Conservation (phyloP, 1,140 invertebrate species). For the Paraescarpia echinospica region DNA sequence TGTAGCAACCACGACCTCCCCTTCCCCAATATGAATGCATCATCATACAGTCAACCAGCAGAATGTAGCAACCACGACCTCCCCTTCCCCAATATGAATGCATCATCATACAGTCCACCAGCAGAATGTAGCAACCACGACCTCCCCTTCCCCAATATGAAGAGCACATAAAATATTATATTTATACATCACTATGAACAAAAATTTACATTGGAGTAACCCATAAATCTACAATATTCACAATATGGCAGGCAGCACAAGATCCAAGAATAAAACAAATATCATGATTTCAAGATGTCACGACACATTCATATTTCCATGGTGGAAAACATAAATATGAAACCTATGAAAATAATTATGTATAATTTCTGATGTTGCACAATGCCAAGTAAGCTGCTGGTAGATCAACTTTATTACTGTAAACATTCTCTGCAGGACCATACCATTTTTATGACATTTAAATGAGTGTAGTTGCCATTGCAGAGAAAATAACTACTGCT, state of each 20-base stretch:
- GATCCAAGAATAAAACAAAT: not conserved
- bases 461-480: not conserved
- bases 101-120: too few species aligned
- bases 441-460: not conserved
- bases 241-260: not conserved
- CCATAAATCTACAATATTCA: not conserved
- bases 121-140: too few species aligned
- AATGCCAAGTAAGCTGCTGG: not conserved
- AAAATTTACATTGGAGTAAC: not conserved
- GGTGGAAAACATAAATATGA: not conserved
- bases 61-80: too few species aligned
- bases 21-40: too few species aligned
- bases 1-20: too few species aligned
- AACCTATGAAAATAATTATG: not conserved
- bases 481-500: not conserved
- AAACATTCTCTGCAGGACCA: not conserved
- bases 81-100: too few species aligned
- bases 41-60: too few species aligned
- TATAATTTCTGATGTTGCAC: not conserved
- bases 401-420: not conserved
- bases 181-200: too few species aligned
- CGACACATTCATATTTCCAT: not conserved
- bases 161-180: too few species aligned
- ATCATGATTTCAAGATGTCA: not conserved
- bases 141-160: too few species aligned